phyloP scores from a whole-genome alignment of 2,797 vertebrate species.

The Nannoperca australis region DNA sequence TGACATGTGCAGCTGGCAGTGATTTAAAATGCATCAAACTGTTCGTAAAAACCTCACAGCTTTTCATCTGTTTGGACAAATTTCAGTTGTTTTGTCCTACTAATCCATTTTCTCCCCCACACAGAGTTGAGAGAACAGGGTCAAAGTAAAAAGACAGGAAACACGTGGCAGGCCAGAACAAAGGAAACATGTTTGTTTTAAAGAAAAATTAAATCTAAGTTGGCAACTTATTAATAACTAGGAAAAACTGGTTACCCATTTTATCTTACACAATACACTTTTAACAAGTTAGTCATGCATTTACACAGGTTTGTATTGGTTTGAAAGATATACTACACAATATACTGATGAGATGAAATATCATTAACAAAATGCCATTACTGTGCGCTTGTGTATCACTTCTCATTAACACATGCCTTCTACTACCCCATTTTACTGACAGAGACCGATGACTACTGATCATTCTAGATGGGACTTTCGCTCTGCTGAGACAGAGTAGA shows the following conservation, averaged over 20 bases:
- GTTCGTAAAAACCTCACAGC: constrained; percentile 51
- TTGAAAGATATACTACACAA: not conserved
- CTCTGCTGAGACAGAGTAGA: constrained; percentile 42
- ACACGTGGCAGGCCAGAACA: not conserved
- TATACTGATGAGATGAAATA: constrained; percentile 1
- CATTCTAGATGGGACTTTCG: constrained; percentile 37
- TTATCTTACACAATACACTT: not conserved
- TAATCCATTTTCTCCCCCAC: constrained; percentile 45
- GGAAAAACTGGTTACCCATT: not conserved
- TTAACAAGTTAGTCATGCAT: not conserved
- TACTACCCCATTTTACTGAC: constrained; percentile 26
- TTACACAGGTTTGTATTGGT: not conserved
- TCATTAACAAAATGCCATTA: not conserved
- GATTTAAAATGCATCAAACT: constrained; percentile 70
- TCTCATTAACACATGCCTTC: constrained; percentile 27
- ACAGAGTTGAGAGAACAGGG: constrained; percentile 32
- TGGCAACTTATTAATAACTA: not conserved
- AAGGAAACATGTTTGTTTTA: constrained; percentile 7
- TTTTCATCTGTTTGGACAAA: constrained; percentile 58
- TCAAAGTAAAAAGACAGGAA: constrained; percentile 37
- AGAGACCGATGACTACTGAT: constrained; percentile 44
- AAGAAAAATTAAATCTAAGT: not conserved
- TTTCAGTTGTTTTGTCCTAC: constrained; percentile 55
- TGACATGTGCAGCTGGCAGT: constrained; percentile 76
- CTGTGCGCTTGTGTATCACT: not conserved